Evolutionary conservation across 2,888 invertebrate species (phyloP).

Genomic region (Platynereis dumerilii): DNA sequence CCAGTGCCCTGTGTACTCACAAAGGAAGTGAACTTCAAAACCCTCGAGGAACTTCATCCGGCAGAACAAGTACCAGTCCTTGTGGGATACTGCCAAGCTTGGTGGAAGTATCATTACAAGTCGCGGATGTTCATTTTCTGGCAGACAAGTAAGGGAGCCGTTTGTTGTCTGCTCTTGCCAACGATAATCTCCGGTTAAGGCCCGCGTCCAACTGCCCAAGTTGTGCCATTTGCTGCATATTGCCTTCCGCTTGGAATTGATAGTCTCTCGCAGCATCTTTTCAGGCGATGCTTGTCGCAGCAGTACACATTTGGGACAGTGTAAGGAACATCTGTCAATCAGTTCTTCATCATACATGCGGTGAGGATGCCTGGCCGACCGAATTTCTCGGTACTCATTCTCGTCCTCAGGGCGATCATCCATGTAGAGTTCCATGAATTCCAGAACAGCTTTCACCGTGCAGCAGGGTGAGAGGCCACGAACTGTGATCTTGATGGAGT

Average conservation of each 20-base stretch:
- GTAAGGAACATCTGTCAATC: conserved; percentile 26
- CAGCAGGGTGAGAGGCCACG: conserved; percentile 42
- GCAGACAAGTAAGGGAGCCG: conserved; percentile 33
- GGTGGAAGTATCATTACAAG: conserved; percentile 41
- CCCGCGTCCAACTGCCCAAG: conserved; percentile 43
- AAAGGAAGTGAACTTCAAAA: conserved; percentile 44
- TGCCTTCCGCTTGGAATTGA: conserved; percentile 37
- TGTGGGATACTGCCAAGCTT: conserved; percentile 34
- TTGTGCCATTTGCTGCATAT: conserved; percentile 44
- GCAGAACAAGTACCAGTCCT: conserved; percentile 42
- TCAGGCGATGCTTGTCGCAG: conserved; percentile 39
- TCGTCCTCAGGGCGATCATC: conserved; percentile 42
- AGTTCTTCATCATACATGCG: conserved; percentile 18
- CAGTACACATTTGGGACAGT: conserved; percentile 42
- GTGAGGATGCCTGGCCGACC: conserved; percentile 10
- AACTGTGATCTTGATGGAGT: conserved; percentile 37
- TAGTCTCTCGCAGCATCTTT: conserved; percentile 33
- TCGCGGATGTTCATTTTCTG: conserved; percentile 43
- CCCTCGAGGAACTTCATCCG: conserved; percentile 42
- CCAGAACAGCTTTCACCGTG: conserved; percentile 41
- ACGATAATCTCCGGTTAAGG: conserved; percentile 40
- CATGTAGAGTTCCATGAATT: conserved; percentile 41
- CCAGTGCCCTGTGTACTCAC: conserved; percentile 44
- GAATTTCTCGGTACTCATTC: conserved; percentile 16
- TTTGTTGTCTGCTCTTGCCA: conserved; percentile 27